phyloP scores from a whole-genome alignment of 2,797 vertebrate genomes.

The Salmo trutta region DNA sequence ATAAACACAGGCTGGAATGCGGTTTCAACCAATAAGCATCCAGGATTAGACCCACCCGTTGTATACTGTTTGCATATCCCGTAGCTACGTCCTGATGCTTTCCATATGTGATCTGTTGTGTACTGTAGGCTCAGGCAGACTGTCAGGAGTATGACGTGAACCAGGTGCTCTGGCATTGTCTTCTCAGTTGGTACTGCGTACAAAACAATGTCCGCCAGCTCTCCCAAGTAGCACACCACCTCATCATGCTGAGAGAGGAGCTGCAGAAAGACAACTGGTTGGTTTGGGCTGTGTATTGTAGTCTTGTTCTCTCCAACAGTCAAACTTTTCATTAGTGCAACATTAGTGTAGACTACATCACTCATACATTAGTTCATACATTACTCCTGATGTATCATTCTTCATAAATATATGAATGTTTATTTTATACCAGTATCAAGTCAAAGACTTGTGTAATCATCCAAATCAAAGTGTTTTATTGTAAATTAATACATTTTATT shows the following conservation, averaged over 20 bases:
- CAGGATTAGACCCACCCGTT: no score
- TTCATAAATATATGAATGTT: background rate
- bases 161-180: conserved; percentile 62
- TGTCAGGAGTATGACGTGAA: conserved; percentile 38
- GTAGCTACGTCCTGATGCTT: background rate
- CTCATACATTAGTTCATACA: background rate
- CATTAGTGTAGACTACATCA: background rate
- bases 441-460: background rate
- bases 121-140: conserved; percentile 7
- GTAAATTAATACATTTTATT: background rate
- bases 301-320: no score
- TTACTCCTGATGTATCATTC: background rate
- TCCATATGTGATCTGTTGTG: conserved; percentile 3
- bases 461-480: background rate
- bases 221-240: conserved; percentile 55
- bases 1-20: no score
- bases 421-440: background rate
- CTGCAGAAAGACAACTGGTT: conserved; percentile 59
- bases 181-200: conserved; percentile 64
- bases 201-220: conserved; percentile 53
- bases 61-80: background rate
- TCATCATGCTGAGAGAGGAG: conserved; percentile 53
- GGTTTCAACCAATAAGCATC: no score
- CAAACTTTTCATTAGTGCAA: no score
- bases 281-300: conserved; percentile 7